Base-by-base conservation (phyloP, 2,113 vertebrate species). In the Archilochus colubris region DNA sequence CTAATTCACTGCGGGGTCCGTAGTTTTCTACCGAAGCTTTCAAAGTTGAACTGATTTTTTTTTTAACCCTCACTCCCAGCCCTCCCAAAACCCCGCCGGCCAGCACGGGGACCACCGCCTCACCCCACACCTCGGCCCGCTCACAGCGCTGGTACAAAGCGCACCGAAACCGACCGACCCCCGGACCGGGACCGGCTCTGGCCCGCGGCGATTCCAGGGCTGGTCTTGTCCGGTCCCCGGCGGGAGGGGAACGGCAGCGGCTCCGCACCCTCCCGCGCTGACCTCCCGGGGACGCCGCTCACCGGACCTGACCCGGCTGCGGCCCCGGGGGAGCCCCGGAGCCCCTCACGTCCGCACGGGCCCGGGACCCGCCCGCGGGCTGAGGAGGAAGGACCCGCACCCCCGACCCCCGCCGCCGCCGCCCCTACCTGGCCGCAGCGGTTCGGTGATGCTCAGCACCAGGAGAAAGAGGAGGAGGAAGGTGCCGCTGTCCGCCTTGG, bases 401-500 rank as follows among this genome's bases (percentile, higher is more conserved):
- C 73, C 78, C 72, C 61, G 31, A 40, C 38, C 61, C 73, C 72
- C 61, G 61, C 79, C 44, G 14, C 44, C 44, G 14, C 44, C 44
- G 44, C 44, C 44, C 44, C 46, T 95, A 99, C 99, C 99, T 99
- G 99, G 98, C 97, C 98, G 98, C 97, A 98, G 98, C 79, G 99
- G 98, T 98, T 99, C 98, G 97, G 98, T 99, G 96, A 98, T 91
- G 76, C 98, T 98, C 95, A 99, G 98, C 97, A 98, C 98, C 64
- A 99, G 98, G 96, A 99, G 97, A 86, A 99, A 98, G 96, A 99
- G 98, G 98, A 99, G 96, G 97, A 98, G 97, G 97, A 99, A 98
- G 97, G 98, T 98, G 97, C 99, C 98, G 98, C 98, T 98, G 98
- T 99, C 98, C 97, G 98, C 98, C 97, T 99, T 99, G 97, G 98